Base-by-base conservation (phyloP, 2,888 invertebrate genomes). In the Girardia tigrina region DNA sequence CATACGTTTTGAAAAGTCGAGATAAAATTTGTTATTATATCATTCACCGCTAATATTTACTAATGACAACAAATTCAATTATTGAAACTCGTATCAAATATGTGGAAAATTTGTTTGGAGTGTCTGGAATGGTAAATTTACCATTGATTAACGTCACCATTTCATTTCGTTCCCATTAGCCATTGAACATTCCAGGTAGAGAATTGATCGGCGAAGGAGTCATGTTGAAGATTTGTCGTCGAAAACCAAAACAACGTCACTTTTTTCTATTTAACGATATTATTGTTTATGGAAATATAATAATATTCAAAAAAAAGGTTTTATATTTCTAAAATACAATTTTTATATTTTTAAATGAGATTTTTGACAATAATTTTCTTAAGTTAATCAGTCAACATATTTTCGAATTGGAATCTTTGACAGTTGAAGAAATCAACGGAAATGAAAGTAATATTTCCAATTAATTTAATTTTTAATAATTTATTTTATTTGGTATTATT, bases 251-350 rank as follows among this genome's bases (percentile, higher is more conserved):
- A 86, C 90, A 94, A 8, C 87, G 98, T 26, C 97, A 98, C 83
- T 97, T 99, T 86, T 98, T 95, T 84, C 88, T 98, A 23, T 99
- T 98, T 86, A 99, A 98, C 83, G 98, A 98, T 84, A 93, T 95
- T 80, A 87, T 99, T 79, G 95, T 98, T 0, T 98, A 98, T 83
- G 97, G 97, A 76, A 97, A 94, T 85, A 97, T 99, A 85, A 89
- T 98, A 75, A 93, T 98, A 80, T 93, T 92, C 83, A 98, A 97
- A 84, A 97, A 95, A 86, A 95, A 94, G 87, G 89, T 89, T n/a
- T n/a, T n/a, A n/a, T n/a, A n/a, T n/a, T n/a, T n/a, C n/a, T 82
- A 82, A 8, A 36, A 36, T 12, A 36, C 8, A 36, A 36, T 36
- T 16, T 36, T 36, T 36, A 36, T 12, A 36, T 16, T 8, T 36